Conservation (phyloP, 2,888 invertebrate species). For the Psococerastis gibbosa region DNA sequence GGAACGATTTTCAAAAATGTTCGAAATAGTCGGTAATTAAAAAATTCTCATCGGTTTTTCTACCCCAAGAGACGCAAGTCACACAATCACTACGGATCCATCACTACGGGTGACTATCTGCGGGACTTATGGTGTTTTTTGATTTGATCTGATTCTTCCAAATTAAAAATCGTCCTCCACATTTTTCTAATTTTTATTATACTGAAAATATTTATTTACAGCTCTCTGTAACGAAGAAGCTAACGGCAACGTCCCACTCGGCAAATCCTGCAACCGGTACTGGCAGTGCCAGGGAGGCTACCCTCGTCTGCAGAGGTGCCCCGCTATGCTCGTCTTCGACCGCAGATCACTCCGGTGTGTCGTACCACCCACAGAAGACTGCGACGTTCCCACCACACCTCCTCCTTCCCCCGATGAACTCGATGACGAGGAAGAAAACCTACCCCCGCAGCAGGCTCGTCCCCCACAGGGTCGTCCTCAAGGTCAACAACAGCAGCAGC, state of each 20-base stretch:
- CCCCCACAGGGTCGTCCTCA: conserved; percentile 14
- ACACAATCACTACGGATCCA: too few species aligned
- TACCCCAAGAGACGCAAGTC: too few species aligned
- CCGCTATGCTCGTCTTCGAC: conserved; percentile 81
- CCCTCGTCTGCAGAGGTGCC: conserved; percentile 75
- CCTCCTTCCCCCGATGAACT: conserved; percentile 38
- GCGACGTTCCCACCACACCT: conserved; percentile 63
- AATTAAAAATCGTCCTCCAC: too few species aligned
- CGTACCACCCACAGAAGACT: conserved; percentile 77
- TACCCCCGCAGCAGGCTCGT: conserved; percentile 16
- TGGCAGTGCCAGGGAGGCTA: conserved; percentile 92
- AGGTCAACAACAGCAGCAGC: conserved; percentile 13
- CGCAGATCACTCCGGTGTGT: conserved; percentile 63
- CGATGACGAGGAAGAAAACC: conserved; percentile 20
- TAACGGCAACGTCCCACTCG: conserved; percentile 77
- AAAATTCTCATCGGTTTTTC: too few species aligned
- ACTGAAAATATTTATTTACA: conserved; percentile 29
- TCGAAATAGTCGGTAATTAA: too few species aligned
- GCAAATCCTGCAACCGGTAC: conserved; percentile 83
- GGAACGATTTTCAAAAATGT: too few species aligned
- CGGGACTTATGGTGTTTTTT: too few species aligned
- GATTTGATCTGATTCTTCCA: too few species aligned
- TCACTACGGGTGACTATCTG: too few species aligned
- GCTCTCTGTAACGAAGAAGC: conserved; percentile 81
- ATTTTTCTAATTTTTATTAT: too few species aligned